Base-by-base conservation (phyloP, 1,140 invertebrate genomes). In the Trissolcus basalis region DNA sequence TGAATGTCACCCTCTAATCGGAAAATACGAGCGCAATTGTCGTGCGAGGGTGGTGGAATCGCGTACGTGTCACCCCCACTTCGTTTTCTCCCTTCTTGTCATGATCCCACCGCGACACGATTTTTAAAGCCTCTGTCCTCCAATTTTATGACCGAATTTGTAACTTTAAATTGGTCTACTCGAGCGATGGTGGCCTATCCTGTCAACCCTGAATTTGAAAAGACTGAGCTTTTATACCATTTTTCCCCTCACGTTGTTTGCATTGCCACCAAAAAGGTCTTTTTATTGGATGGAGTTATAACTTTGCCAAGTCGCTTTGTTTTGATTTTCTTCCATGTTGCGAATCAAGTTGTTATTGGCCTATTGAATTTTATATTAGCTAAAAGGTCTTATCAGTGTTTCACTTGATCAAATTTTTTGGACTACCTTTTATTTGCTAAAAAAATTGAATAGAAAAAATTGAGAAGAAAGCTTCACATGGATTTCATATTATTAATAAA, bases 1-100 rank as follows among this genome's bases (percentile, higher is more conserved):
- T 88, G 87, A 88, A 88, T 88, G 87, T 86, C 83, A 84, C 81
- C 83, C 85, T 85, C 86, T 88, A 88, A 88, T 88, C 86, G 85
- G 83, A 85, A 88, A 87, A 88, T 88, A 88, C 86, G 87, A 83
- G 83, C 85, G 71, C 85, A 85, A 87, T 87, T 87, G 86, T 86
- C 80, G 83, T 6, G 19, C 74, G 75, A 76, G 79, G 78, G 79
- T 78, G 73, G 67, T 78, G 73, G 70, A 33, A 51, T 67, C 49
- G 49, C 35, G 56, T 65, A 51, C 65, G 36, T 50, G 19, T 0
- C 56, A 12, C 16, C 13, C 56, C 19, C 45, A 9, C 55, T 9
- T 44, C 14, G 11, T 51, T 9, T 39, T 44, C 27, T 16, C 16
- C 0, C 32, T 44, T 47, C 67, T 59, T 50, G 27, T 36, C 27